Evolutionary conservation across 2,113 vertebrate species (phyloP), one percentile per base, ranked within the genome.

Genomic region (Chinchilla lanigera): DNA sequence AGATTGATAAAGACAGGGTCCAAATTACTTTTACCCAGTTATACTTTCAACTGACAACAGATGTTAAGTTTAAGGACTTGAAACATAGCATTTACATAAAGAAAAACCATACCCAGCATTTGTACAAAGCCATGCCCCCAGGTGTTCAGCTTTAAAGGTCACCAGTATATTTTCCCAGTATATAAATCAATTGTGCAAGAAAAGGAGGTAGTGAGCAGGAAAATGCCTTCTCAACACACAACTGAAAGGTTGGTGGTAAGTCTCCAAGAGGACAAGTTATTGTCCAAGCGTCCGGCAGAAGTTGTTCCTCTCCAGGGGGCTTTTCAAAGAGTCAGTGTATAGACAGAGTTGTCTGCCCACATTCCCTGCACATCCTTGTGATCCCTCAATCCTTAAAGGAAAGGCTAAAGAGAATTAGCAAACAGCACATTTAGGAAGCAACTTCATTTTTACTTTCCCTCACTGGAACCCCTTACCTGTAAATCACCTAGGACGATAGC

Each of bases 51-150:
- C 54, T 87, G 83, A 71, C 50, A 44, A 19, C 87, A 30, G 17
- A 44, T 84, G 16, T 96, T 87, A 91, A 77, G 30, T 90, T 95
- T 94, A 89, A 94, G 60, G 65, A 75, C 95, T 82, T 50, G 12
- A 89, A 92, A 47, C 60, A 9, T 50, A 82, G 17, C 86, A 41
- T 83, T 92, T 78, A 92, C 86, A 63, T 92, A 60, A 91, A 84
- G 75, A 83, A 73, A 80, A 50, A 93, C 41, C 33, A 93, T 26
- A 28, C 7, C 17, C 33, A 41, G 35, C 91, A 8, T 86, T 90
- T 67, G 5, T 35, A 33, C 22, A 86, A 28, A 60, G 22, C 8
- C 17, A 19, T 89, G 24, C 41, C 35, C 19, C 73, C 38, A 93
- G 16, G 13, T 47, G n/a, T 92, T 94, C 38, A 24, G 16, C 38